These are phyloP conservation scores for Eidolon helvum DNA, from an alignment of 2,113 vertebrate genomes.

Conservation along the genomic window DNA sequence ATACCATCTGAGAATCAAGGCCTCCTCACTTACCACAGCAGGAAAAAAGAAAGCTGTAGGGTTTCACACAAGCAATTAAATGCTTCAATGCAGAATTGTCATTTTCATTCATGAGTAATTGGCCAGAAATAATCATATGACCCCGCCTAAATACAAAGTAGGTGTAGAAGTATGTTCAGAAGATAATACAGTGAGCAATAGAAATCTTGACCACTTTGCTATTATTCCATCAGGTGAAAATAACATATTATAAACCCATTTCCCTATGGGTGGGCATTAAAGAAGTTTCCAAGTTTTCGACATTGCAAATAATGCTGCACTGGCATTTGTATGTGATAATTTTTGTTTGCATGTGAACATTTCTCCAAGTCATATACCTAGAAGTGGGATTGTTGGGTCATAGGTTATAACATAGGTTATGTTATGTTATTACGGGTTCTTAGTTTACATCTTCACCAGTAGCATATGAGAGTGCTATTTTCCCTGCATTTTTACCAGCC, in stretches of 20 bases:
- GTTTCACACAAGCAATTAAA: not conserved
- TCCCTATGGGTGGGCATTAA: not conserved
- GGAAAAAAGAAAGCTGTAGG: not conserved
- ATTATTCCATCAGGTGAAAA: not conserved
- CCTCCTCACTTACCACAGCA: not conserved
- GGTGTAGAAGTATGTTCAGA: not conserved
- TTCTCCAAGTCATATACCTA: not conserved
- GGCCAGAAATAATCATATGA: constrained; percentile 10
- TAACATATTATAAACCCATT: not conserved
- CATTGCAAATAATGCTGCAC: not conserved
- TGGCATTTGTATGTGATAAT: not conserved
- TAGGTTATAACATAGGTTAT: not conserved
- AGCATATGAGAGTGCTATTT: not conserved
- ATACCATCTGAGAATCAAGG: not conserved
- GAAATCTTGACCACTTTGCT: not conserved
- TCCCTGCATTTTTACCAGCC: not conserved
- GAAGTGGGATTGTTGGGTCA: not conserved
- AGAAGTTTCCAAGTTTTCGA: not conserved
- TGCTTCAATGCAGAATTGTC: not conserved
- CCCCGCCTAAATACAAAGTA: not conserved
- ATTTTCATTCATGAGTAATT: not conserved
- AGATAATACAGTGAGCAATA: not conserved
- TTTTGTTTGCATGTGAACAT: not conserved
- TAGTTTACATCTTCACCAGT: not conserved
- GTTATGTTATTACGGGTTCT: not conserved